A percentile compares a stretch with the other conserved stretches of the same genome.
phyloP scores from a whole-genome alignment of 2,113 vertebrate species.

The Cairina moschata region DNA sequence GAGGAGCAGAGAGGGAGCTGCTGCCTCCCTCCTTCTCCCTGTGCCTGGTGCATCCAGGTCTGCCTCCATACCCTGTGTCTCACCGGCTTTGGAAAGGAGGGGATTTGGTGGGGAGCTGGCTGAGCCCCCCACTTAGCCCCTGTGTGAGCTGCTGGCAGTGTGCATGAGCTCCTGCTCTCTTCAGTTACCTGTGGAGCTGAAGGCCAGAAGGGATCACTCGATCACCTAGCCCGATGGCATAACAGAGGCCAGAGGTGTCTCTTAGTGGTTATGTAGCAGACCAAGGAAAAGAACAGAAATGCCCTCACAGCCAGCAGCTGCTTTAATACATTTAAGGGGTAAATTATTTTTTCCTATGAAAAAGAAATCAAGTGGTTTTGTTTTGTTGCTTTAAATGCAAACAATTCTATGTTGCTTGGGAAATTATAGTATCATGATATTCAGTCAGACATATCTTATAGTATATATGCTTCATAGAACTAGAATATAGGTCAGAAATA shows the following conservation, averaged over 20 bases:
- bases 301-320: constrained; percentile 41
- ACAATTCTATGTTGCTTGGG: constrained; percentile 30
- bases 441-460: constrained; percentile 52
- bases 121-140: accelerated
- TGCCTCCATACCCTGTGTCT: not conserved
- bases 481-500: constrained; percentile 63
- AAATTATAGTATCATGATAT: constrained; percentile 36
- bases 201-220: not conserved
- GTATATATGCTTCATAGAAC: constrained; percentile 60
- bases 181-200: not conserved
- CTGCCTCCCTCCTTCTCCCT: not conserved
- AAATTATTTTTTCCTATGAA: constrained; percentile 55
- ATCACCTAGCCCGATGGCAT: not conserved
- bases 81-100: constrained; percentile 29
- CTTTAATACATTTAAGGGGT: constrained; percentile 54
- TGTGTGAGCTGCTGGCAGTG: not conserved
- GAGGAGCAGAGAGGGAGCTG: not conserved
- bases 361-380: constrained; percentile 33
- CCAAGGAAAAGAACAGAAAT: constrained; percentile 48
- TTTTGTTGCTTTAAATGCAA: constrained; percentile 56
- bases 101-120: not conserved
- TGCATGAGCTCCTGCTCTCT: constrained; percentile 28
- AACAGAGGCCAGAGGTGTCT: not conserved
- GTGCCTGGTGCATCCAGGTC: not conserved
- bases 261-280: not conserved